Conservation (phyloP, 2,797 vertebrate species). For the Cyprinodon diabolis region DNA sequence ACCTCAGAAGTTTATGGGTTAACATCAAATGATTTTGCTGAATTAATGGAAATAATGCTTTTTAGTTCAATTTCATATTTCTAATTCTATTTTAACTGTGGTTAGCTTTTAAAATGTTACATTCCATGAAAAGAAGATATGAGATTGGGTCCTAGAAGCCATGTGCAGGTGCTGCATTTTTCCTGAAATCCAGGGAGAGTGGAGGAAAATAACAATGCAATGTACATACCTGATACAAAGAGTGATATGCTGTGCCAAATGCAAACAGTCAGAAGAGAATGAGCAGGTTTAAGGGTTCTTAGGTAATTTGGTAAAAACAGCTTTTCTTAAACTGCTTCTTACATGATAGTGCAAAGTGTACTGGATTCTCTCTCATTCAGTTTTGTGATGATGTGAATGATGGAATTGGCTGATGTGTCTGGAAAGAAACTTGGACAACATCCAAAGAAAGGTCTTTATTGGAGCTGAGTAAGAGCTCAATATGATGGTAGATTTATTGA, state of each 20-base stretch:
- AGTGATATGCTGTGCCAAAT: constrained; percentile 27
- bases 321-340: constrained; percentile 9
- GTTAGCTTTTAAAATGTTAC: constrained; percentile 32
- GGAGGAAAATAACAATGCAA: constrained; percentile 40
- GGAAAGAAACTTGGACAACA: not conserved
- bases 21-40: too few species aligned
- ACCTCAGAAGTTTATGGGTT: too few species aligned
- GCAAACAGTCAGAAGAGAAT: constrained; percentile 14
- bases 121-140: constrained; percentile 67
- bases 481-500: constrained; percentile 21
- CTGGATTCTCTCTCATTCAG: not conserved
- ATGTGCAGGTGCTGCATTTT: constrained; percentile 64
- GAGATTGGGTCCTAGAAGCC: constrained; percentile 70
- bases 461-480: not conserved
- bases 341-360: not conserved
- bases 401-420: constrained; percentile 3
- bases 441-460: constrained; percentile 6
- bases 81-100: too few species aligned
- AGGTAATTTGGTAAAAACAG: not conserved
- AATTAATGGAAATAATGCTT: too few species aligned
- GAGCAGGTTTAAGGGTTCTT: not conserved
- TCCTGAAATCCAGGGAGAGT: constrained; percentile 61
- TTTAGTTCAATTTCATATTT: too few species aligned
- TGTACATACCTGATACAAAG: constrained; percentile 33
- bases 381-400: constrained; percentile 4